Base-by-base conservation (phyloP, 2,888 invertebrate species). In the Poecilus cupreus region DNA sequence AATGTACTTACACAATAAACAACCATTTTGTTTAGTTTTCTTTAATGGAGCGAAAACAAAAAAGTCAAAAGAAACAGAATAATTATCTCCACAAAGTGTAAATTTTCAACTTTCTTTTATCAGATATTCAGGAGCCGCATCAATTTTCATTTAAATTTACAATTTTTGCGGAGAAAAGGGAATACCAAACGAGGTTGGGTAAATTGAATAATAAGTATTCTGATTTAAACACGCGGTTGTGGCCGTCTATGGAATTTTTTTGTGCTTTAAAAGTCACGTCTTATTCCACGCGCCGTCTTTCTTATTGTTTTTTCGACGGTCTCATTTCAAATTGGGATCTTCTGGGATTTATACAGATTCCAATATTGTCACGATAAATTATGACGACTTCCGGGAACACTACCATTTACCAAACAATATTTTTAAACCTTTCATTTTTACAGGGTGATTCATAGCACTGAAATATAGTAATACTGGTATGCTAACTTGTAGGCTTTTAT, bases 81-180 rank as follows among this genome's bases (percentile, higher is more conserved):
- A 60, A 60, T 32, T 24, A 26, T 60, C 5, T 60, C 24, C 60
- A 2, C 13, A 2, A 60, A 60, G 26, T 60, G 13, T 60, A 60
- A 60, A 54, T 11, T 49, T 54, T 8, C 22, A 54, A 60, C 60
- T 26, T 24, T n/a, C 60, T 24, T n/a, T 26, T 60, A 32, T 60
- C 13, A 26, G 13, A 60, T 60, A 24, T 60, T 60, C 26, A n/a
- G 24, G 26, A 22, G 60, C 26, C 13, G 60, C 60, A 60, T 60
- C n/a, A 24, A 60, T 60, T 60, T 26, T 60, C 60, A 60, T 60
- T 60, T 60, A 60, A 60, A 60, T 60, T 60, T 60, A 26, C 26
- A 60, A 60, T 60, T 54, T 43, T 60, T 60, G 26, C 60, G 60
- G 54, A 11, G 54, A 20, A 22, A 54, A 20, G 20, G 60, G 24